phyloP scores from a whole-genome alignment of 2,888 invertebrate genomes.

The Spisula subtruncata region DNA sequence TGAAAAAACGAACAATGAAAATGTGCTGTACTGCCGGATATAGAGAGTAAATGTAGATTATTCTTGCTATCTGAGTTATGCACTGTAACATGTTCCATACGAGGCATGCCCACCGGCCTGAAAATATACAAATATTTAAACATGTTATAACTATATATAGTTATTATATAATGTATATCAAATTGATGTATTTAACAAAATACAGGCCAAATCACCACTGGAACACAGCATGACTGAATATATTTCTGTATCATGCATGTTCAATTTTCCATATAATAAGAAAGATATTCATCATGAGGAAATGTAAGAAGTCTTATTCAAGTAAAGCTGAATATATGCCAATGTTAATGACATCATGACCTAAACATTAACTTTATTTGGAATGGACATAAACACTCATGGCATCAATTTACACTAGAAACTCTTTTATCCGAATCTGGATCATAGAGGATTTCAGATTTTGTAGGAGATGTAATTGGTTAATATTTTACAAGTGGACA shows the following conservation, averaged over 20 bases:
- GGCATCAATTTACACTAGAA: too few relatives aligned
- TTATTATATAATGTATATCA: neutral
- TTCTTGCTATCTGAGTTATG: slow-evolving; percentile 95
- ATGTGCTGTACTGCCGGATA: slow-evolving; percentile 97
- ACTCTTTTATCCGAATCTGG: too few relatives aligned
- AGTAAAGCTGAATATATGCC: neutral
- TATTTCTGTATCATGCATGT: neutral
- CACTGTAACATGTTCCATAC: slow-evolving; percentile 94
- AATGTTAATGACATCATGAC: too few relatives aligned
- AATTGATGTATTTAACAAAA: too few relatives aligned
- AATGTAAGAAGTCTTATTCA: too few relatives aligned
- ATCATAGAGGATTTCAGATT: too few relatives aligned
- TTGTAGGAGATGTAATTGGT: too few relatives aligned
- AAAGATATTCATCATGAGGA: neutral
- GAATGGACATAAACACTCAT: too few relatives aligned
- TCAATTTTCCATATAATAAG: neutral
- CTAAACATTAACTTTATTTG: too few relatives aligned
- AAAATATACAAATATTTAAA: slow-evolving; percentile 82
- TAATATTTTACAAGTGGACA: neutral
- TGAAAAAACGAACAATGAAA: slow-evolving; percentile 99
- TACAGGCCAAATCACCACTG: neutral
- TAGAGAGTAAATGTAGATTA: slow-evolving; percentile 96
- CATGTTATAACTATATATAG: neutral
- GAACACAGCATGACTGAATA: neutral
- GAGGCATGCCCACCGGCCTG: slow-evolving; percentile 95